Conservation (phyloP, 2,888 invertebrate genomes). For the Oligia latruncula region DNA sequence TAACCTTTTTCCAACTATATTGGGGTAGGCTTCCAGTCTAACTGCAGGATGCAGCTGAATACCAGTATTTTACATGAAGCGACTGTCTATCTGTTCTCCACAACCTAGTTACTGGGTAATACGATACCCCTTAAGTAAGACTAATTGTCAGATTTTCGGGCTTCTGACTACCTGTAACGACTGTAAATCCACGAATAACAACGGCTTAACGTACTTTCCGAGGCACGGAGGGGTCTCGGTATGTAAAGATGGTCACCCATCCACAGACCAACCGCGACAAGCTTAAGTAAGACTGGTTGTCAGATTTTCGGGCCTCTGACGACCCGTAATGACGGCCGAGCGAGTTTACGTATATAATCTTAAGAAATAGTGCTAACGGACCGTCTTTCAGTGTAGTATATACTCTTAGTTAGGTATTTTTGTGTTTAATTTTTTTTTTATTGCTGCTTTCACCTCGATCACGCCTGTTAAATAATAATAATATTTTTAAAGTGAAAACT, state of each 20-base stretch:
- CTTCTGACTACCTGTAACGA: background rate
- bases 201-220: no score
- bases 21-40: background rate
- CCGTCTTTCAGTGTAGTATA: background rate
- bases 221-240: no score
- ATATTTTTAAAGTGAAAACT: no score
- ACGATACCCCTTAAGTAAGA: background rate
- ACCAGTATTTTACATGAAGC: no score
- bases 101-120: background rate
- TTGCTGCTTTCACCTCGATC: no score
- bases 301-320: background rate
- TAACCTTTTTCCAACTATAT: background rate
- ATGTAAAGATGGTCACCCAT: no score
- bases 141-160: background rate
- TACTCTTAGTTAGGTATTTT: background rate
- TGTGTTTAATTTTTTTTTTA: no score
- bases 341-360: background rate
- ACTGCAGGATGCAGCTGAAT: background rate
- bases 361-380: no score
- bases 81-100: no score
- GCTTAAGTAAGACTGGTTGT: background rate
- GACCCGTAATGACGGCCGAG: background rate
- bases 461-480: no score
- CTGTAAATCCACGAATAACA: background rate
- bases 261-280: no score